These are phyloP conservation scores for Coelopa frigida DNA, from an alignment of 1,140 invertebrate species.

Conservation along the genomic window DNA sequence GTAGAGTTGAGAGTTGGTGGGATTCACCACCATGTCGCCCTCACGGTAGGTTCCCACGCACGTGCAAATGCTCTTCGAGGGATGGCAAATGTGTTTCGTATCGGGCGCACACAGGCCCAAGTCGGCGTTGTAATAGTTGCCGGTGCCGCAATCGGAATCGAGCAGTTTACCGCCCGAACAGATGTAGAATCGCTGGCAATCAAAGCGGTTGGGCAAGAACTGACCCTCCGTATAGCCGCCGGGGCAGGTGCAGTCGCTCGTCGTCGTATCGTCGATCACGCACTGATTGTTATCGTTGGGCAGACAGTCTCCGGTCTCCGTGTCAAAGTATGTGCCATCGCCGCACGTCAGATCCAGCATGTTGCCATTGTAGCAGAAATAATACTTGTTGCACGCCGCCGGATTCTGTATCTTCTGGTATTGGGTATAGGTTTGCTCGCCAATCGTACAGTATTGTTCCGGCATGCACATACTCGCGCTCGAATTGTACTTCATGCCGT, in stretches of 20 bases:
- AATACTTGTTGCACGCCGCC: not conserved
- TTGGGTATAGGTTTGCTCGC: not conserved
- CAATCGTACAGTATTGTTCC: not conserved
- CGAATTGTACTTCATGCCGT: too few relatives aligned
- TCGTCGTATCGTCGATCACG: not conserved
- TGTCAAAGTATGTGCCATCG: too few relatives aligned
- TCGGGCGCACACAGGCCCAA: constrained; percentile 21
- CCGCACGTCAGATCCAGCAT: not conserved
- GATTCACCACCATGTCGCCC: constrained; percentile 4
- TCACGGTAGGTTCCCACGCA: constrained; percentile 9
- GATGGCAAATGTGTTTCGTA: constrained; percentile 8
- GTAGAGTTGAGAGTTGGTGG: constrained; percentile 1
- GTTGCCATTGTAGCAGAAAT: not conserved
- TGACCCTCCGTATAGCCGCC: constrained; percentile 20
- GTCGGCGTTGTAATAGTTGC: constrained; percentile 25
- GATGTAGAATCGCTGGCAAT: constrained; percentile 28
- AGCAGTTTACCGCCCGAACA: constrained; percentile 21
- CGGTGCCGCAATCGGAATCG: constrained; percentile 24
- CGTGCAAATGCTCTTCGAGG: constrained; percentile 3
- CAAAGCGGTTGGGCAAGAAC: constrained; percentile 18
- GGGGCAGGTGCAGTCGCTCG: constrained; percentile 10
- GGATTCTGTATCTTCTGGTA: too few relatives aligned
- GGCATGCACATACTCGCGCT: not conserved
- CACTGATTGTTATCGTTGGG: too few relatives aligned
- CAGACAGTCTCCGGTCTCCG: too few relatives aligned